Conservation (phyloP, 2,113 vertebrate species). For the Daphoenositta chrysoptera region DNA sequence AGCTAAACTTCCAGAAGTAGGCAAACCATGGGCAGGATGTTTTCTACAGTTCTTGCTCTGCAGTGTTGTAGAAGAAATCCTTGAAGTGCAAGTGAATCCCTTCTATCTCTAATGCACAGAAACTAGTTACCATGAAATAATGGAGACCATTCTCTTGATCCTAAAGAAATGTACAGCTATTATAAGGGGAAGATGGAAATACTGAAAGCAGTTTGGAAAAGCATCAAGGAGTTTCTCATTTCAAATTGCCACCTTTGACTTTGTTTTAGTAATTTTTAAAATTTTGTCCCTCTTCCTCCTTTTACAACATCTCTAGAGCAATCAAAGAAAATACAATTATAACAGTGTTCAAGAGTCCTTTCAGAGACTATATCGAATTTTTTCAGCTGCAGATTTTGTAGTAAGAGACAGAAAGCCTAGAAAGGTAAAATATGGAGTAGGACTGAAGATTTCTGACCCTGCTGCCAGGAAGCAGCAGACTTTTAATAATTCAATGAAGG, state of each 20-base stretch:
- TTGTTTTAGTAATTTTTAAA: neutral
- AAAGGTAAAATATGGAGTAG: neutral
- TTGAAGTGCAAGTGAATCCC: neutral
- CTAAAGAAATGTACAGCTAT: neutral
- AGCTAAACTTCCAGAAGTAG: neutral
- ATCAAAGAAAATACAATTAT: neutral
- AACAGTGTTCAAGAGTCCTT: neutral
- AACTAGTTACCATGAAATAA: neutral
- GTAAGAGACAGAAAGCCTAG: neutral
- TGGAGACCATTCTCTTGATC: neutral
- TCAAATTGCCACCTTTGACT: neutral
- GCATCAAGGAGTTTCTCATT: neutral
- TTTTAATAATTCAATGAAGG: slow-evolving; percentile 53
- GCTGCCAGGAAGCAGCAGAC: neutral
- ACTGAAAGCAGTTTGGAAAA: neutral
- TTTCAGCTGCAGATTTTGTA: neutral
- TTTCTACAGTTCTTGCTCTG: neutral
- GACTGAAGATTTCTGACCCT: neutral
- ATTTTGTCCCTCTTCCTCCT: neutral
- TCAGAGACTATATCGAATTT: slow-evolving; percentile 2
- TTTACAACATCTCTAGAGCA: neutral
- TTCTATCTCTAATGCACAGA: neutral
- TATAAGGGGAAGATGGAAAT: neutral
- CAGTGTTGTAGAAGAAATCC: neutral
- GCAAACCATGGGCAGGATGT: neutral